Base-by-base conservation (phyloP, 2,888 invertebrate species). In the Ochropleura plecta region DNA sequence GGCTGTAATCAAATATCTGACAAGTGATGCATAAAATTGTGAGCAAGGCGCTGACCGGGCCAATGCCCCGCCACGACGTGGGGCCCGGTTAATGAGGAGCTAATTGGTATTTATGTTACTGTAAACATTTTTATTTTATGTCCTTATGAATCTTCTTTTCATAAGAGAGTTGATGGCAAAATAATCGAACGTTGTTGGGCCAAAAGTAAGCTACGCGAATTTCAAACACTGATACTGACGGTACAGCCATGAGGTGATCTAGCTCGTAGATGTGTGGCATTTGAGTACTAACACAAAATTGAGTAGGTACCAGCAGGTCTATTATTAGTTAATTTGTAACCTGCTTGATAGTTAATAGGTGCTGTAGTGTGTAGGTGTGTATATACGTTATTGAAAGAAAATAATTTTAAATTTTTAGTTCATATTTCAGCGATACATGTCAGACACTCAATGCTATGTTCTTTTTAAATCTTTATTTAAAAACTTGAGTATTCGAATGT, bases 21-120 rank as follows among this genome's bases (percentile, higher is more conserved):
- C 87, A 93, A 95, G 93, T 95, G 94, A 94, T 90, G 94, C 95
- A 91, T 95, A 94, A 95, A 95, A 95, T 95, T 93, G 93, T 93
- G 90, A 89, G 90, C 84, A 86, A 4, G 86, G 86, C 88, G 90
- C 86, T 79, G 81, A 55, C 60, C 79, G 88, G 94, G 92, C 85
- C 94, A 90, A 92, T 94, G 94, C 92, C 92, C 94, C 86, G 87
- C 81, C 87, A 88, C 84, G 88, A 89, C 90, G 90, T 90, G 90
- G 90, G 89, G 81, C 84, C 78, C 66, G 66, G 57, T 67, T 81
- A 73, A 84, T 85, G 73, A 88, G 20, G 73, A 78, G 81, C 73
- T 85, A 82, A 87, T 85, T 83, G 82, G 59, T 74, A 68, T 75
- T 76, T 69, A 49, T 57, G 67, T 64, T 59, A 60, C 40, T 66